Base-by-base conservation (phyloP, 2,888 invertebrate genomes). In the Parascotia fuliginaria region DNA sequence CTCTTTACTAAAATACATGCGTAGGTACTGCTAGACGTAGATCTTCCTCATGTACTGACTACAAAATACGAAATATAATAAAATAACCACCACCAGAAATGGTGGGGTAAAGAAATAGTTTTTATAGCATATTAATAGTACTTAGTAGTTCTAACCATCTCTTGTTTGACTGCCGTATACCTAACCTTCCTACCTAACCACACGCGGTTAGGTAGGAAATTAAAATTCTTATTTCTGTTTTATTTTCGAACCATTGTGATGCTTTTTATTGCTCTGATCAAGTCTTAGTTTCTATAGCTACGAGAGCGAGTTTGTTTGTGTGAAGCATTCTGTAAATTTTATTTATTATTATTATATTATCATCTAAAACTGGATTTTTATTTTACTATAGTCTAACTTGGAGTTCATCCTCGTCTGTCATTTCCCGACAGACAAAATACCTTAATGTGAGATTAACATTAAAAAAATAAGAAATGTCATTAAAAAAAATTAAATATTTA, bases 81-180 rank as follows among this genome's bases (percentile, higher is more conserved):
- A 32, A 38, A 46, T 39, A 9, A 11, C 6, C 4, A 1, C 37
- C 14, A 42, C n/a, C 22, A 28, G 24, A 31, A 49, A 42, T 42
- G 51, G 16, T 28, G 42, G 32, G 43, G 48, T 45, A 44, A 60
- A 58, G 60, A 60, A 38, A 32, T 24, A 42, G 19, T 55, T 47
- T 49, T 45, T 43, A 52, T 50, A 50, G 40, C 50, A 39, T 42
- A 51, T 51, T 42, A 45, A 43, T 28, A 40, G 14, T 14, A 27
- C 33, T 31, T 7, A 7, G 29, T 48, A 42, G 32, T 12, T 42
- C 50, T 55, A 60, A 43, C 49, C 41, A 13, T 32, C 33, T 47
- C 43, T 40, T 33, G 40, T 42, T 59, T 37, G 33, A 9, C 33
- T 28, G 33, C 11, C 32, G 27, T 5, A 19, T 19, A 5, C 19